A percentile compares a stretch with the other conserved stretches of the same genome.
Evolutionary conservation across 2,888 invertebrate species (phyloP).

Genomic region (Chromoteleia sp.): DNA sequence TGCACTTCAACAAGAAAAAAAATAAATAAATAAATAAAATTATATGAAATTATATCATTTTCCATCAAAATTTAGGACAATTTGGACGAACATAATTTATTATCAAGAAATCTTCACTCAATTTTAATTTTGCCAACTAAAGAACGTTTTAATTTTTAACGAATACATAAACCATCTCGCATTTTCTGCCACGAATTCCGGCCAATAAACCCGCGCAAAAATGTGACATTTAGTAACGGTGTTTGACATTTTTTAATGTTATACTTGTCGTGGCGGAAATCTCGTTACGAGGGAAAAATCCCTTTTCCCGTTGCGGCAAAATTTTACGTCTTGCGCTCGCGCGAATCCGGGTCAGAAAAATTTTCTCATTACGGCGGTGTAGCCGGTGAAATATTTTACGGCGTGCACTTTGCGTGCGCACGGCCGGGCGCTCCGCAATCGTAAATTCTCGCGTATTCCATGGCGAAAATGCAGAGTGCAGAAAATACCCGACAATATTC

Average conservation of each 20-base stretch:
- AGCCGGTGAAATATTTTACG: slow-evolving; percentile 66
- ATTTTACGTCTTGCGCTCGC: slow-evolving; percentile 39
- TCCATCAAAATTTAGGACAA: too few relatives aligned
- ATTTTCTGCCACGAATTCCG: background rate
- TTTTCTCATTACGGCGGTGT: slow-evolving; percentile 60
- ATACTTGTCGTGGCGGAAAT: slow-evolving; percentile 39
- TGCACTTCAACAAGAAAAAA: too few relatives aligned
- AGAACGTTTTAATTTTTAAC: background rate
- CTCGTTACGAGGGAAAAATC: slow-evolving; percentile 32
- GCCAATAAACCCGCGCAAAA: slow-evolving; percentile 23
- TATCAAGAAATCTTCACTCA: too few relatives aligned
- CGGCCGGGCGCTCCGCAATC: slow-evolving; percentile 59
- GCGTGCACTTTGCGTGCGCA: slow-evolving; percentile 58
- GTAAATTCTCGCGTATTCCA: slow-evolving; percentile 66
- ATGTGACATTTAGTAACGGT: slow-evolving; percentile 10
- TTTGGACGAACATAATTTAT: too few relatives aligned
- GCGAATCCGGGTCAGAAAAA: slow-evolving; percentile 68
- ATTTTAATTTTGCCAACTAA: background rate
- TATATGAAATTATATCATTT: too few relatives aligned
- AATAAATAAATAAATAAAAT: too few relatives aligned
- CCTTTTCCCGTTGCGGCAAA: slow-evolving; percentile 18
- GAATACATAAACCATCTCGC: background rate
- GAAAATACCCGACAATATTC: slow-evolving; percentile 71
- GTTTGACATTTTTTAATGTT: slow-evolving; percentile 44
- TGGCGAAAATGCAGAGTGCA: slow-evolving; percentile 68